These are phyloP conservation scores for Vulpes lagopus DNA, from an alignment of 2,113 vertebrate species.

Conservation along the genomic window DNA sequence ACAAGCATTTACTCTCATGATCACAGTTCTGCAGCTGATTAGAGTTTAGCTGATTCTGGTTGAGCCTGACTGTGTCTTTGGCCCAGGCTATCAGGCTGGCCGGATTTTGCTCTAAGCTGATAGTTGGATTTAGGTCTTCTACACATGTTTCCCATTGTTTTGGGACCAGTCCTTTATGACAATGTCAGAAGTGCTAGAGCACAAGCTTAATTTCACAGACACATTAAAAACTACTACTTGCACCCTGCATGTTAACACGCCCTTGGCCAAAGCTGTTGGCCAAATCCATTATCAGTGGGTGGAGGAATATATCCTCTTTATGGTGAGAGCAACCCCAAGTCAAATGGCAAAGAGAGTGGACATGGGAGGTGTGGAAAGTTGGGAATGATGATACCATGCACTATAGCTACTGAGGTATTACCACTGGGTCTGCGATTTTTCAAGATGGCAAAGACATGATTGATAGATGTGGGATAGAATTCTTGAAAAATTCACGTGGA, in stretches of 20 bases:
- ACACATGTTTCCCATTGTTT: neutral
- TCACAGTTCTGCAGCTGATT: neutral
- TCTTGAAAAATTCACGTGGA: neutral
- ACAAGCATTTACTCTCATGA: neutral
- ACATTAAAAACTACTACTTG: neutral
- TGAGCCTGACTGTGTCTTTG: neutral
- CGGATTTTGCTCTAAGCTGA: neutral
- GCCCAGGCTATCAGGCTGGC: neutral
- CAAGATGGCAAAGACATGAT: neutral
- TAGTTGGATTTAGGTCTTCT: neutral
- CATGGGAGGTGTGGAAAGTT: neutral
- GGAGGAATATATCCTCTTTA: neutral
- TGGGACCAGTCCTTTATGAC: neutral
- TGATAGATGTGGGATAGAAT: neutral
- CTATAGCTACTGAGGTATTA: neutral
- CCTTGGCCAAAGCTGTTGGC: neutral
- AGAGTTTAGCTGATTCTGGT: neutral
- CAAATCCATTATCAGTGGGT: neutral
- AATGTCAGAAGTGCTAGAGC: neutral
- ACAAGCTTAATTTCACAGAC: neutral
- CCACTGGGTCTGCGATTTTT: neutral
- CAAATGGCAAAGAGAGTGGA: neutral
- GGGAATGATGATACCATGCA: neutral
- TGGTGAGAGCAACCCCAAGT: neutral
- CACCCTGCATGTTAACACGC: fast-evolving